Evolutionary conservation across 2,888 invertebrate genomes (phyloP).

Genomic region (Lacanobia wlatinum): DNA sequence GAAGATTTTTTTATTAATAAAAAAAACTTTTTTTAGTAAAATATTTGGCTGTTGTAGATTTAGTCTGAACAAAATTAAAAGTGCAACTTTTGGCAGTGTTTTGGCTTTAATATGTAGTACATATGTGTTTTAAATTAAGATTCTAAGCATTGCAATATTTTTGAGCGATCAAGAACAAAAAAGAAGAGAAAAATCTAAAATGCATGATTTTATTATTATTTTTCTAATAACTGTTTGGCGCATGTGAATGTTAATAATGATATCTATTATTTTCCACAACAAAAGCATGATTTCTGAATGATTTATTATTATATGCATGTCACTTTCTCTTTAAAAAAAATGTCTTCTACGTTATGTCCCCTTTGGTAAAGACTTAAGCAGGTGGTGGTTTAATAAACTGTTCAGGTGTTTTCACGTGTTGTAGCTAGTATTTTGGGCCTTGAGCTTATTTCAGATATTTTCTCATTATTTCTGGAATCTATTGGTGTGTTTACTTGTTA

Average conservation of each 20-base stretch:
- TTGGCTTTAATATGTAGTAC: conserved; percentile 61
- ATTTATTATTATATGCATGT: conserved; percentile 33
- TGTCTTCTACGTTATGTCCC: conserved; percentile 1
- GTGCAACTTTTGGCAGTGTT: conserved; percentile 68
- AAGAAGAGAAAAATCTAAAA: conserved; percentile 50
- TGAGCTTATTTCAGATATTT: conserved; percentile 36
- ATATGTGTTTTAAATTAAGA: conserved; percentile 64
- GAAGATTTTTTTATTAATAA: conserved; percentile 12
- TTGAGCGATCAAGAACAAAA: conserved; percentile 83
- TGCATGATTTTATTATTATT: conserved; percentile 66
- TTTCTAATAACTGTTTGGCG: conserved; percentile 40
- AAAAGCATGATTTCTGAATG: conserved; percentile 49
- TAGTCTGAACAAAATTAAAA: conserved; percentile 44
- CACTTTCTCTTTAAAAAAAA: neutral
- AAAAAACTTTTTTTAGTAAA: conserved; percentile 23
- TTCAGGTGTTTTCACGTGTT: conserved; percentile 50
- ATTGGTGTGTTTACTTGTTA: conserved; percentile 5
- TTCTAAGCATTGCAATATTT: conserved; percentile 75
- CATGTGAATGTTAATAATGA: conserved; percentile 58
- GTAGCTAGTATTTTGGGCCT: conserved; percentile 57
- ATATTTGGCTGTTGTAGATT: conserved; percentile 66
- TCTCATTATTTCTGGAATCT: conserved; percentile 1
- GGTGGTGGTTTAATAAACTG: conserved; percentile 54
- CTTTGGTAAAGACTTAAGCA: conserved; percentile 8
- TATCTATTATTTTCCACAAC: conserved; percentile 22